Percentiles rank a stretch among this genome's conserved stretches.
Evolutionary conservation across 2,113 vertebrate species (phyloP).

Genomic region (Athene noctua): DNA sequence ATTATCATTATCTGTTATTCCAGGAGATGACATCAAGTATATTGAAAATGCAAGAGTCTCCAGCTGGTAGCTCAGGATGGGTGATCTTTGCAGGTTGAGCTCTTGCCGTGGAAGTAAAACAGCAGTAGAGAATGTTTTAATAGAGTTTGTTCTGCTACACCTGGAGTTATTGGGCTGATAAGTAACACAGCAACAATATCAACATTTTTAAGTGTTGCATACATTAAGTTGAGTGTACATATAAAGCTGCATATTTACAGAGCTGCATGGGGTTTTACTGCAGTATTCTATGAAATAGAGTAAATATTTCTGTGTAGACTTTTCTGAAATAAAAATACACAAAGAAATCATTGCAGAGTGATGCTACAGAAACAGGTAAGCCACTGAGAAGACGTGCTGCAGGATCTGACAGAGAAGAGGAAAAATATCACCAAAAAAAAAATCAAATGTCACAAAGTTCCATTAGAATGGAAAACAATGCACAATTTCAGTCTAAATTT

Average conservation of each 20-base stretch:
- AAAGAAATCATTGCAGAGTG: neutral
- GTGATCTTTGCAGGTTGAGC: neutral
- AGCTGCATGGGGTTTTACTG: neutral
- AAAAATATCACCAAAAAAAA: neutral
- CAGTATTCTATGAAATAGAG: neutral
- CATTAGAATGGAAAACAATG: neutral
- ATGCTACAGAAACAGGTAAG: neutral
- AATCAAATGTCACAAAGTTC: neutral
- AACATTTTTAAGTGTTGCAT: neutral
- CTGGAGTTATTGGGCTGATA: neutral
- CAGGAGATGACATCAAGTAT: neutral
- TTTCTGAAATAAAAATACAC: neutral
- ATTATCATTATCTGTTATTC: neutral
- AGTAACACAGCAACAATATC: neutral
- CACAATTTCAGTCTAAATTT: neutral
- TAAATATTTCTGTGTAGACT: neutral
- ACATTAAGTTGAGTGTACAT: neutral
- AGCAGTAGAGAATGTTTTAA: neutral
- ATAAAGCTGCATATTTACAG: neutral
- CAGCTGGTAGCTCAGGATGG: neutral
- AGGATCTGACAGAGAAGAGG: neutral
- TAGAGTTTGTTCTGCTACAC: neutral
- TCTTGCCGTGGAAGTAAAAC: neutral
- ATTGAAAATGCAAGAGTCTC: neutral
- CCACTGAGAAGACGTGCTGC: neutral